Percentiles rank a stretch among this genome's conserved stretches.
Evolutionary conservation across 2,113 vertebrate genomes (phyloP).

Genomic region (Cavia porcellus): DNA sequence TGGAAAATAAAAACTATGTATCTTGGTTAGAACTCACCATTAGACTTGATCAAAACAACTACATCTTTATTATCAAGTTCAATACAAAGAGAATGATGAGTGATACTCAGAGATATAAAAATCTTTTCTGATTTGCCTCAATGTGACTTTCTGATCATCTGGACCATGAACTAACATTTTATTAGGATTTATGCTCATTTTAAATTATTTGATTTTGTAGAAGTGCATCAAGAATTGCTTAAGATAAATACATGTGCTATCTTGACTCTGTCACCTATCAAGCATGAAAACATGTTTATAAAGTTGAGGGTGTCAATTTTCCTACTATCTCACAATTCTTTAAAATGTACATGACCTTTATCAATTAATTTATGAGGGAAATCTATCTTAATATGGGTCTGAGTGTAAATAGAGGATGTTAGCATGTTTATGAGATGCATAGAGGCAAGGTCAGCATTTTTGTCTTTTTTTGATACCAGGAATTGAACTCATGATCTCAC

Average conservation of each 20-base stretch:
- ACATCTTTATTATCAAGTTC: conserved; percentile 89
- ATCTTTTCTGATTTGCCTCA: conserved; percentile 91
- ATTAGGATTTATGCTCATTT: conserved; percentile 89
- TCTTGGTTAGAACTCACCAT: conserved; percentile 88
- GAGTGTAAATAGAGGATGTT: conserved; percentile 89
- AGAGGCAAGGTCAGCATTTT: conserved; percentile 89
- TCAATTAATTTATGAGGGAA: conserved; percentile 91
- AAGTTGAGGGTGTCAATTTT: conserved; percentile 89
- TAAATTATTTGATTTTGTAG: conserved; percentile 89
- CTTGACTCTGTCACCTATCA: conserved; percentile 89
- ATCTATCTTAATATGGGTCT: conserved; percentile 90
- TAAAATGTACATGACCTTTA: conserved; percentile 88
- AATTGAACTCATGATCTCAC: too few relatives aligned
- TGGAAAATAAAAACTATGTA: conserved; percentile 88
- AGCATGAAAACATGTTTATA: conserved; percentile 90
- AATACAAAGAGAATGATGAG: conserved; percentile 85
- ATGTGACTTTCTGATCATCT: conserved; percentile 87
- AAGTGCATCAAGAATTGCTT: conserved; percentile 89
- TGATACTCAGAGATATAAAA: conserved; percentile 87
- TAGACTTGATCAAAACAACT: conserved; percentile 86
- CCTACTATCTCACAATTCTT: conserved; percentile 88
- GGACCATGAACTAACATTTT: conserved; percentile 88
- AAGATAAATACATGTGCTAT: conserved; percentile 84
- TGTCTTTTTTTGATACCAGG: conserved; percentile 81
- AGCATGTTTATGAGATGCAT: conserved; percentile 88